Percentiles rank a stretch among this genome's conserved stretches.
Evolutionary conservation across 2,888 invertebrate genomes (phyloP).

Genomic region (Cecidostiba fungosa): DNA sequence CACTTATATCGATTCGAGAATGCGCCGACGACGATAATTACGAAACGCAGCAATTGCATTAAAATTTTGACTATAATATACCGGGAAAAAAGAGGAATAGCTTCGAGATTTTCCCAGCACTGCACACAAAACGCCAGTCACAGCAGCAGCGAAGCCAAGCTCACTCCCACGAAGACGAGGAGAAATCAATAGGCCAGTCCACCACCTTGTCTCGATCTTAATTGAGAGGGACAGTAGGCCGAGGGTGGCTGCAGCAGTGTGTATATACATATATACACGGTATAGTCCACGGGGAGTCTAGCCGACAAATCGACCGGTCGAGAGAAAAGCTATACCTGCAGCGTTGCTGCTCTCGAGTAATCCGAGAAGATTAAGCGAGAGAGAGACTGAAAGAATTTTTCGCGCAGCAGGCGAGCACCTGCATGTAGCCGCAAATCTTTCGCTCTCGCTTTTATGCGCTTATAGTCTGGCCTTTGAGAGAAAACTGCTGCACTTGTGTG

Average conservation of each 20-base stretch:
- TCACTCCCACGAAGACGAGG: neutral
- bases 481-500: neutral
- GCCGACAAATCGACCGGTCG: constrained; percentile 3
- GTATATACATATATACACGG: too few relatives aligned
- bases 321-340: neutral
- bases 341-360: neutral
- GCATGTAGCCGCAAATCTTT: constrained; percentile 4
- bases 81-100: neutral
- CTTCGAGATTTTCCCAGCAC: neutral
- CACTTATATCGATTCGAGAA: neutral
- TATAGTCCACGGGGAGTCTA: constrained; percentile 26
- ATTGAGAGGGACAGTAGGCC: constrained; percentile 34
- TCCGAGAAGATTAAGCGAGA: constrained; percentile 32
- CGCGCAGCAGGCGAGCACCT: neutral
- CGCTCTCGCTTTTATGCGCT: neutral
- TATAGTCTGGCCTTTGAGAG: neutral
- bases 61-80: neutral
- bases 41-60: too few relatives aligned
- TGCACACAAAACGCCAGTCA: neutral
- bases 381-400: neutral
- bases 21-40: neutral
- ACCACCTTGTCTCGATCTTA: constrained; percentile 37
- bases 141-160: neutral
- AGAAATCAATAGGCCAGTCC: constrained; percentile 48
- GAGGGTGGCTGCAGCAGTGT: constrained; percentile 57